phyloP scores from a whole-genome alignment of 2,888 invertebrate species.

The Apomyelois bistriatella region DNA sequence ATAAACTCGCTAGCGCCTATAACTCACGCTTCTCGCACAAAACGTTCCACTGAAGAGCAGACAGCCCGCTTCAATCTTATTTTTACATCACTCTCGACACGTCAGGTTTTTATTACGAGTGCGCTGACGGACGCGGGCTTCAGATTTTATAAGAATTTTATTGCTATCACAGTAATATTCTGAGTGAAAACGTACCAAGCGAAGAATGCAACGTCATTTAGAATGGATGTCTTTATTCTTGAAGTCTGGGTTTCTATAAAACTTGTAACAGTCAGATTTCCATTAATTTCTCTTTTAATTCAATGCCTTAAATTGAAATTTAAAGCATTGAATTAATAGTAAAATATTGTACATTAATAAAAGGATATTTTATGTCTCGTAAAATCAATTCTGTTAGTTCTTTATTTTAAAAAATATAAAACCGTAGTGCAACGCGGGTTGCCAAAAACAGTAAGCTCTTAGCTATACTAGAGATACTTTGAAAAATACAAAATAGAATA shows the following conservation, averaged over 20 bases:
- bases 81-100: slow-evolving; percentile 45
- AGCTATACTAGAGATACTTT: too few relatives aligned
- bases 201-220: neutral
- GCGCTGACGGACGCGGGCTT: slow-evolving; percentile 22
- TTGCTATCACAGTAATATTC: slow-evolving; percentile 1
- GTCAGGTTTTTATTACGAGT: slow-evolving; percentile 46
- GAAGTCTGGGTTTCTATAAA: neutral
- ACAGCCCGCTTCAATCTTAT: slow-evolving; percentile 58
- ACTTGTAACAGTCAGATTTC: too few relatives aligned
- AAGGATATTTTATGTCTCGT: too few relatives aligned
- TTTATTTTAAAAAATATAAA: too few relatives aligned
- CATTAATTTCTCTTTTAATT: too few relatives aligned
- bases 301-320: too few relatives aligned
- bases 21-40: slow-evolving; percentile 23
- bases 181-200: slow-evolving; percentile 1
- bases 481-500: too few relatives aligned
- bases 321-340: too few relatives aligned
- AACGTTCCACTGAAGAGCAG: slow-evolving; percentile 45
- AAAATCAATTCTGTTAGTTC: too few relatives aligned
- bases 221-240: neutral
- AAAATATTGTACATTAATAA: too few relatives aligned
- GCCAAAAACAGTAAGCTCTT: too few relatives aligned
- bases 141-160: slow-evolving; percentile 7
- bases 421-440: too few relatives aligned
- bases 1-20: slow-evolving; percentile 13